Conservation (phyloP, 92 coral and sea anemone genomes). For the Parazoanthus atlanticus region DNA sequence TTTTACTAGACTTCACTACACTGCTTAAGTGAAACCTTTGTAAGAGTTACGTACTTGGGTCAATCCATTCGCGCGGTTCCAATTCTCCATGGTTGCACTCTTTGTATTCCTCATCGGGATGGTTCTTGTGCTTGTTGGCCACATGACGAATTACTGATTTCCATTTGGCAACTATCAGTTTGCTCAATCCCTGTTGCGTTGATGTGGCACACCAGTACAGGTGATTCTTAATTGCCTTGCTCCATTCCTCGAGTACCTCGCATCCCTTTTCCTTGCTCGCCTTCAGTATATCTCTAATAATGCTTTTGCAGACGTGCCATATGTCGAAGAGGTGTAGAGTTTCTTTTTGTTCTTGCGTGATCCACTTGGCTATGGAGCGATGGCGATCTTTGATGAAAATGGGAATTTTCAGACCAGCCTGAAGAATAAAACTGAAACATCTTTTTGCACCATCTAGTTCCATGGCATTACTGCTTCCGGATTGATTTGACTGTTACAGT, state of each 20-base stretch:
- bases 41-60: too few relatives aligned
- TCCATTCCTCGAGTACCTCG: neutral
- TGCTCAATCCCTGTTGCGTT: neutral
- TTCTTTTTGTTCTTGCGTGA: too few relatives aligned
- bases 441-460: neutral
- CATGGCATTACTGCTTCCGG: neutral
- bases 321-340: neutral
- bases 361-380: neutral
- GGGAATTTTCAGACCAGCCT: neutral
- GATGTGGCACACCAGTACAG: neutral
- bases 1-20: too few relatives aligned
- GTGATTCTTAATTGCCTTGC: neutral
- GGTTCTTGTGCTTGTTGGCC: neutral
- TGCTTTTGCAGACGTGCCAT: neutral
- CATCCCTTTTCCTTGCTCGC: conserved; percentile 14
- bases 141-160: neutral
- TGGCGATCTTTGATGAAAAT: neutral
- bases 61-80: neutral
- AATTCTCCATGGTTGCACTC: neutral
- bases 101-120: neutral
- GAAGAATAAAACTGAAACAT: neutral
- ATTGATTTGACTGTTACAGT: neutral
- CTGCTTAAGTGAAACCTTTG: too few relatives aligned
- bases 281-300: neutral
- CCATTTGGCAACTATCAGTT: conserved; percentile 5